Evolutionary conservation across 2,888 invertebrate genomes (phyloP), one percentile per base, ranked within the genome.

Genomic region (Alloscopus bannaensis): DNA sequence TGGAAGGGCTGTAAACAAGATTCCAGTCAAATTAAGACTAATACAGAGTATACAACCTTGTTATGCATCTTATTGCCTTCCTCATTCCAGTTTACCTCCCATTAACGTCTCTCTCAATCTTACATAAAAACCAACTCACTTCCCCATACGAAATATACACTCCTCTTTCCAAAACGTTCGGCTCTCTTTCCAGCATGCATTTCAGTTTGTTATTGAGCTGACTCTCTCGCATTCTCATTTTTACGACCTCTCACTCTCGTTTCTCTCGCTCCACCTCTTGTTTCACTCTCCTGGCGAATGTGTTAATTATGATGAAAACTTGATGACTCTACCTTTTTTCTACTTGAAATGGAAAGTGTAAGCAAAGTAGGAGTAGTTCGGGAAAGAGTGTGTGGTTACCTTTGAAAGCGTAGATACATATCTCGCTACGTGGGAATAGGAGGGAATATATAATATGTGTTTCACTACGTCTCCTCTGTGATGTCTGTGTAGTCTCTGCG

Each of bases 301-400:
- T 78, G 78, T 78, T 78, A 78, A 78, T 78, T 78, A 78, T 64
- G 36, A 71, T 59, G 59, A 65, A 59, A 71, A 64, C 62, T 59
- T 45, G 71, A 66, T 59, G 70, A 28, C 42, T 65, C 40, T 62
- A 42, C 76, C 66, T 69, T 76, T 13, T 47, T 47, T n/a, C n/a
- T 47, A 47, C 47, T n/a, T 47, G 47, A 13, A 47, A 47, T 47
- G 47, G 62, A 28, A 36, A 64, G 42, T 64, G 77, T 47, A 65
- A 59, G 42, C 40, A 69, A 64, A 24, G 52, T 71, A 65, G 78
- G 70, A 71, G 70, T 78, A 78, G 65, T 78, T 70, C 65, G 66
- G 71, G 66, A 59, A 78, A 78, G 78, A 66, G 78, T 71, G 70
- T 71, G 71, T 78, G 78, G 70, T 70, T n/a, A n/a, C n/a, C n/a